These are phyloP conservation scores for Odontocerum albicorne DNA, from an alignment of 2,888 invertebrate genomes.

Conservation along the genomic window DNA sequence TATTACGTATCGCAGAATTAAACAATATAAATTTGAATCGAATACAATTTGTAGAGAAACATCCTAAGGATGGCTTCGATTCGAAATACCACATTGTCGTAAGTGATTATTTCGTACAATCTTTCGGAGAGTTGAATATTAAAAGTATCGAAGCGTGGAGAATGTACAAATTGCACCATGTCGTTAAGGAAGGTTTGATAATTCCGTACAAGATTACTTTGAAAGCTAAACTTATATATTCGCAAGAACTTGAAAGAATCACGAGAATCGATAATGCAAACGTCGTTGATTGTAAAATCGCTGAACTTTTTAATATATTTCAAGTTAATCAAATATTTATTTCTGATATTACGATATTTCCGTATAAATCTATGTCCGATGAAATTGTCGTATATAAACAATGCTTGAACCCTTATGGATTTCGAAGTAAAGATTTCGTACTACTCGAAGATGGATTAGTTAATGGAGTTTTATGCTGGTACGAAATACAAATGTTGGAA, in stretches of 20 bases:
- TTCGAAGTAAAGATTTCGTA: constrained; percentile 42
- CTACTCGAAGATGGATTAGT: constrained; percentile 47
- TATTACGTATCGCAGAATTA: constrained; percentile 47
- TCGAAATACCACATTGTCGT: constrained; percentile 56
- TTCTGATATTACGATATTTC: constrained; percentile 50
- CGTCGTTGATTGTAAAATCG: constrained; percentile 56
- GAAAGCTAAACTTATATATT: constrained; percentile 60
- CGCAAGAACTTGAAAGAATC: constrained; percentile 60
- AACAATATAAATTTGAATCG: constrained; percentile 49
- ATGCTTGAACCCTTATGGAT: constrained; percentile 37
- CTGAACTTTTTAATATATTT: constrained; percentile 60
- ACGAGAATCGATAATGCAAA: constrained; percentile 60
- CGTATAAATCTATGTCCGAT: constrained; percentile 48
- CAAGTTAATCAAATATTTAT: constrained; percentile 60
- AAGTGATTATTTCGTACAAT: constrained; percentile 53
- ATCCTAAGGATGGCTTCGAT: constrained; percentile 40
- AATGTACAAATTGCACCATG: constrained; percentile 44
- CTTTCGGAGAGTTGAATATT: constrained; percentile 60
- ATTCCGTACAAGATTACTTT: constrained; percentile 58
- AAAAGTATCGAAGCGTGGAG: constrained; percentile 42
- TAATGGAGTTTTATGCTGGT: constrained; percentile 61
- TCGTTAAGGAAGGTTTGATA: constrained; percentile 51
- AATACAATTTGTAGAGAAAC: constrained; percentile 47
- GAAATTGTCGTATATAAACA: constrained; percentile 42
- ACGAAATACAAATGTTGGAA: constrained; percentile 51